These are phyloP conservation scores for Hemichromis elongatus DNA, from an alignment of 2,113 vertebrate genomes.

Conservation along the genomic window DNA sequence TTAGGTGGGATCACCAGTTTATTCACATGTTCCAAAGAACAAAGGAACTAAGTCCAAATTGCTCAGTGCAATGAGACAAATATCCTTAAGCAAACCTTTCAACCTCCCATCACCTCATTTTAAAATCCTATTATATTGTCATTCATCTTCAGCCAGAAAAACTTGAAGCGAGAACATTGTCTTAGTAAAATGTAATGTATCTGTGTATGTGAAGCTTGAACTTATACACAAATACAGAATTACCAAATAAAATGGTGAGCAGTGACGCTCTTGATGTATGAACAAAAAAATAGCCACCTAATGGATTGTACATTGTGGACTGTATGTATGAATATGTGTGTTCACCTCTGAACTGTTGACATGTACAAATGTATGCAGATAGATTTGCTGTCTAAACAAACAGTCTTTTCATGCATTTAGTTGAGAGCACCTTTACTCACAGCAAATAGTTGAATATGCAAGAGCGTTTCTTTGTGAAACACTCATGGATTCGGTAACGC, in stretches of 20 bases:
- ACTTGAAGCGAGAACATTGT: constrained; percentile 43
- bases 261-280: constrained; percentile 15
- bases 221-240: constrained; percentile 43
- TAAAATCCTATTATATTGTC: neutral
- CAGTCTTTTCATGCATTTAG: neutral
- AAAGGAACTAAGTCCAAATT: constrained; percentile 73
- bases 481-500: constrained; percentile 28
- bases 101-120: constrained; percentile 10
- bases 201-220: constrained; percentile 40
- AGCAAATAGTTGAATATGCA: constrained; percentile 42
- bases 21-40: constrained; percentile 51
- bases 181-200: constrained; percentile 28
- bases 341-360: constrained; percentile 35
- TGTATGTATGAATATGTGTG: constrained; percentile 39
- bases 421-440: constrained; percentile 35
- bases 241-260: constrained; percentile 59
- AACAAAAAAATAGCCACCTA: constrained; percentile 34
- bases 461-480: constrained; percentile 36
- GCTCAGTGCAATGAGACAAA: constrained; percentile 85
- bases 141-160: constrained; percentile 24
- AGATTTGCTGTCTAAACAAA: constrained; percentile 11
- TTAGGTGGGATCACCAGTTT: constrained; percentile 13
- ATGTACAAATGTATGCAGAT: constrained; percentile 42
- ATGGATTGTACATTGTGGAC: constrained; percentile 32
- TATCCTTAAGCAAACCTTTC: constrained; percentile 62